phyloP scores from a whole-genome alignment of 2,888 invertebrate genomes.

The Spodoptera picta region DNA sequence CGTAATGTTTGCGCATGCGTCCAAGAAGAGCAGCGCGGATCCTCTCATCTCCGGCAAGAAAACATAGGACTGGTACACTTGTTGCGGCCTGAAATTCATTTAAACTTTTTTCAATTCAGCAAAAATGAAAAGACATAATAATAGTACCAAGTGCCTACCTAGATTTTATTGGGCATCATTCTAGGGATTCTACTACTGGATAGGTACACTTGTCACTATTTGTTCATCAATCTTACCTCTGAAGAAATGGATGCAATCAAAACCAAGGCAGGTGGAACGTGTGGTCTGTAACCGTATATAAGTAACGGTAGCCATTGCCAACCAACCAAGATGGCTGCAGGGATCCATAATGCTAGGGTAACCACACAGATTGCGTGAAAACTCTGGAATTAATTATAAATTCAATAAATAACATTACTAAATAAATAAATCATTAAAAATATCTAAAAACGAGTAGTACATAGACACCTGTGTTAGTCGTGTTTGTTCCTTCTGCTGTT shows the following conservation, averaged over 20 bases:
- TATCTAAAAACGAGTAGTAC: no score
- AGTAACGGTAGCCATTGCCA: constrained; percentile 84
- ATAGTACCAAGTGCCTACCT: no score
- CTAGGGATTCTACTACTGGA: no score
- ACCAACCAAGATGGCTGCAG: constrained; percentile 80
- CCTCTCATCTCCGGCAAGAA: constrained; percentile 80
- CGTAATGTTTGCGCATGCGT: constrained; percentile 84
- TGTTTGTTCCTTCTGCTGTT: constrained; percentile 80
- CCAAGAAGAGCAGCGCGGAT: constrained; percentile 85
- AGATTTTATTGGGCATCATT: no score
- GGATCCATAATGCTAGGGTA: constrained; percentile 85
- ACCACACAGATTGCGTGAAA: constrained; percentile 76
- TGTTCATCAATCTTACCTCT: constrained; percentile 73
- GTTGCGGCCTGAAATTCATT: constrained; percentile 79
- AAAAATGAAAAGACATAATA: constrained; percentile 4
- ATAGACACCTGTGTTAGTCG: constrained; percentile 77
- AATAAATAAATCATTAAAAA: not conserved
- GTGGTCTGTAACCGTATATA: constrained; percentile 77
- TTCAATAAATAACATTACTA: not conserved
- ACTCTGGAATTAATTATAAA: constrained; percentile 67
- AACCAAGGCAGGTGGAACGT: constrained; percentile 82
- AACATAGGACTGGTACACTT: constrained; percentile 84
- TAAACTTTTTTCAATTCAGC: constrained; percentile 15
- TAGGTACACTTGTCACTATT: no score
- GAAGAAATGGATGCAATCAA: constrained; percentile 84